phyloP scores from a whole-genome alignment of 1,140 invertebrate species.

The Aphis gossypii region DNA sequence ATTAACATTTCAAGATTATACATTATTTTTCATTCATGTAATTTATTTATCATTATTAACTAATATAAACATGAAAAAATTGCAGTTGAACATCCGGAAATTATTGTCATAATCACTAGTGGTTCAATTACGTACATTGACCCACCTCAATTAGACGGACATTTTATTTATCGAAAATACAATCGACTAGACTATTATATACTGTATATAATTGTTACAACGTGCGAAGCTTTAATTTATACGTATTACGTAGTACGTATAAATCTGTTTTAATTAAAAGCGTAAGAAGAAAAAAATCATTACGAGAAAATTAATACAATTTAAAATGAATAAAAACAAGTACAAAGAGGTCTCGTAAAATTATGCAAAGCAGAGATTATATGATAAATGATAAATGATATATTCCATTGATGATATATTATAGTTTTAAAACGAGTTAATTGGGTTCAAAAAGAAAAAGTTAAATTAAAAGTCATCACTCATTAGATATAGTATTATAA shows the following conservation, averaged over 20 bases:
- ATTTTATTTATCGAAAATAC: neutral
- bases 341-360: too few relatives aligned
- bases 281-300: neutral
- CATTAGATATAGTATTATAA: neutral
- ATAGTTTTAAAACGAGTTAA: neutral
- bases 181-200: neutral
- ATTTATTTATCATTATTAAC: neutral
- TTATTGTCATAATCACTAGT: neutral
- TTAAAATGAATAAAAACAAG: too few relatives aligned
- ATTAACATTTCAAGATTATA: neutral
- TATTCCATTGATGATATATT: too few relatives aligned
- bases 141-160: neutral
- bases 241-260: neutral
- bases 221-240: neutral
- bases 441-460: neutral
- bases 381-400: too few relatives aligned
- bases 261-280: neutral
- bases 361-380: too few relatives aligned
- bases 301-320: too few relatives aligned
- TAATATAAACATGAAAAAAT: neutral
- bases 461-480: neutral
- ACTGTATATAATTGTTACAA: neutral
- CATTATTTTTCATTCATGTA: neutral
- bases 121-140: neutral
- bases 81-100: constrained; percentile 8